Evolutionary conservation across 2,888 invertebrate species (phyloP).

Genomic region (Torymus texanus): DNA sequence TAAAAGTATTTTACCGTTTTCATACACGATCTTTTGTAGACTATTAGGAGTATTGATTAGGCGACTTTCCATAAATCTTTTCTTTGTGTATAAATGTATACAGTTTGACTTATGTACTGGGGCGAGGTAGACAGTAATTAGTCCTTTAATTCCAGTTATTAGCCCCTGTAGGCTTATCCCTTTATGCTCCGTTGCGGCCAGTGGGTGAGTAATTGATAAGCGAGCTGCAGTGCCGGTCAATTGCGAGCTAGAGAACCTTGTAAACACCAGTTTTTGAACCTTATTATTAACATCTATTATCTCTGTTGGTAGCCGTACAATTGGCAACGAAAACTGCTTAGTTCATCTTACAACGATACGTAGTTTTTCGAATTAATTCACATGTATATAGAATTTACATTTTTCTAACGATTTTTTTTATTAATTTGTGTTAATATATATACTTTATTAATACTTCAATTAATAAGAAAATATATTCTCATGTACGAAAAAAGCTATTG

Average conservation of each 20-base stretch:
- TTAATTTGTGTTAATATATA: no score
- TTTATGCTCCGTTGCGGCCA: slow-evolving; percentile 21
- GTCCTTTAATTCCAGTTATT: slow-evolving; percentile 50
- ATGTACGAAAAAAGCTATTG: no score
- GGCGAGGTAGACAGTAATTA: slow-evolving; percentile 42
- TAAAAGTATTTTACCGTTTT: no score
- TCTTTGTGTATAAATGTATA: neutral
- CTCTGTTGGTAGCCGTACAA: neutral
- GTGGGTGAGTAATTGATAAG: slow-evolving; percentile 49
- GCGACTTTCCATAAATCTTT: slow-evolving; percentile 18
- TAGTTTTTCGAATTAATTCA: neutral
- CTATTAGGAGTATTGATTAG: no score
- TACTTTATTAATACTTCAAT: no score
- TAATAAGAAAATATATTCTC: no score
- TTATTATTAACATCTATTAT: slow-evolving; percentile 29
- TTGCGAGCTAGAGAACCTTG: slow-evolving; percentile 25
- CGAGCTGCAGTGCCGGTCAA: slow-evolving; percentile 1
- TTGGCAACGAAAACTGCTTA: neutral
- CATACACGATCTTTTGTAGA: no score
- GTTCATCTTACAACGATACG: neutral
- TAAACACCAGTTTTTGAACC: slow-evolving; percentile 36
- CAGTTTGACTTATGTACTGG: slow-evolving; percentile 28
- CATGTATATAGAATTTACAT: no score
- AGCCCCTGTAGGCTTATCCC: slow-evolving; percentile 40
- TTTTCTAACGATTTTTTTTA: no score